These are phyloP conservation scores for Nymphalis polychloros DNA, from an alignment of 2,888 invertebrate species.

Conservation along the genomic window DNA sequence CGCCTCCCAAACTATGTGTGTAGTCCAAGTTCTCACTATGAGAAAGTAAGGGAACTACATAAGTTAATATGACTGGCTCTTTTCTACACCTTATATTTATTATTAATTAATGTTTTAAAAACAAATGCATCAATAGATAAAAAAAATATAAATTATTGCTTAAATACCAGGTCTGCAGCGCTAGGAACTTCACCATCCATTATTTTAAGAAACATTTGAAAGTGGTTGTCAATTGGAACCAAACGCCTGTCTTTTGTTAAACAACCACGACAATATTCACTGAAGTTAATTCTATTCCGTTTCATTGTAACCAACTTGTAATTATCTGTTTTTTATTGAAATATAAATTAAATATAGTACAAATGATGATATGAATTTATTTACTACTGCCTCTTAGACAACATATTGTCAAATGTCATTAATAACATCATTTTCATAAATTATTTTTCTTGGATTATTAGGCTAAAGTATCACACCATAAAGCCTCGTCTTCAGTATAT, in stretches of 20 bases:
- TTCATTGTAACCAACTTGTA: background rate
- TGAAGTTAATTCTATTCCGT: background rate
- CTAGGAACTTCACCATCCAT: constrained; percentile 18
- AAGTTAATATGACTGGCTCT: too few species aligned
- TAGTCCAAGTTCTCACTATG: background rate
- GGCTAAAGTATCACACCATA: too few species aligned
- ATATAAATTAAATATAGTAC: background rate
- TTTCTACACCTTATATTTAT: background rate
- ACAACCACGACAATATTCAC: constrained; percentile 33
- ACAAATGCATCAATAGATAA: background rate
- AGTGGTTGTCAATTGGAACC: constrained; percentile 24
- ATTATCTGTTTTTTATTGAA: background rate
- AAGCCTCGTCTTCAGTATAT: too few species aligned
- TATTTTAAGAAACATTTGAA: constrained; percentile 29
- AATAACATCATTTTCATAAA: too few species aligned
- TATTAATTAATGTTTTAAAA: background rate
- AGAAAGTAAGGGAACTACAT: too few species aligned
- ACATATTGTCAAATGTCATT: constrained; percentile 12
- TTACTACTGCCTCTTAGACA: constrained; percentile 19
- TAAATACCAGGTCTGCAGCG: constrained; percentile 2
- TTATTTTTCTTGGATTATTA: too few species aligned
- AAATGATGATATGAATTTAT: constrained; percentile 3
- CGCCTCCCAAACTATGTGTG: background rate
- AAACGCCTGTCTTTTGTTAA: constrained; percentile 35
- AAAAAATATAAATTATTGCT: background rate